Conservation (phyloP, 2,797 vertebrate species). For the Rhynchonycteris naso region DNA sequence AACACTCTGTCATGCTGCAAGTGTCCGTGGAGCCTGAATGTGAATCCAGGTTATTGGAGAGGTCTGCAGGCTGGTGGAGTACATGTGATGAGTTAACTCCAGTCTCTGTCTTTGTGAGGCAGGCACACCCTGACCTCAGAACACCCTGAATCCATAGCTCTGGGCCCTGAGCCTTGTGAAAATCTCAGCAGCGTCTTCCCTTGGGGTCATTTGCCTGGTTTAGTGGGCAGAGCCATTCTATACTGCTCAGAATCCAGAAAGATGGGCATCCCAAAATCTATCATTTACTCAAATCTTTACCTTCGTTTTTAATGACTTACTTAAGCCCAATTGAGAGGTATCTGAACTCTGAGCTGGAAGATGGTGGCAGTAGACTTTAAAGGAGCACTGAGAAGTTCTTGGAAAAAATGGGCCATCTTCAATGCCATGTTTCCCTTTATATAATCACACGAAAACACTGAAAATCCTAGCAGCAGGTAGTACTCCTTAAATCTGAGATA, state of each 20-base stretch:
- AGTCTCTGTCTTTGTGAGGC: background rate
- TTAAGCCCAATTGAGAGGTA: constrained; percentile 20
- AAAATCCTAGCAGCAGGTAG: background rate
- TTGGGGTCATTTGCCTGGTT: background rate
- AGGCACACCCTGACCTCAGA: background rate
- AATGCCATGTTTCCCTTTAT: background rate
- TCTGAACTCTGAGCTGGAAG: background rate
- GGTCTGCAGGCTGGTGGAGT: too few relatives aligned
- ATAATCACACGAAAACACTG: constrained; percentile 29
- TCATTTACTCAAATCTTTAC: constrained; percentile 45
- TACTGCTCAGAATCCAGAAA: background rate
- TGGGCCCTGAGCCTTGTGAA: background rate
- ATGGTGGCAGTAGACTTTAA: background rate
- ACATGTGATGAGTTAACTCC: background rate
- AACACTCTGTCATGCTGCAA: background rate
- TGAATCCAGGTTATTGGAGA: background rate
- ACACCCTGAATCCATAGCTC: background rate
- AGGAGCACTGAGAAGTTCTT: background rate
- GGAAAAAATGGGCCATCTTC: constrained; percentile 4
- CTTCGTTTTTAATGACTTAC: background rate
- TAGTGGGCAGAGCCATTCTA: background rate
- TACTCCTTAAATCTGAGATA: constrained; percentile 43
- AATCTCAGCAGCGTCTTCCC: background rate
- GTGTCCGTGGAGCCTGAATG: background rate
- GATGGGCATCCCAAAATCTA: background rate